Percentiles rank a stretch among this genome's conserved stretches.
phyloP scores from a whole-genome alignment of 2,797 vertebrate genomes.

The Protosalanx chinensis region DNA sequence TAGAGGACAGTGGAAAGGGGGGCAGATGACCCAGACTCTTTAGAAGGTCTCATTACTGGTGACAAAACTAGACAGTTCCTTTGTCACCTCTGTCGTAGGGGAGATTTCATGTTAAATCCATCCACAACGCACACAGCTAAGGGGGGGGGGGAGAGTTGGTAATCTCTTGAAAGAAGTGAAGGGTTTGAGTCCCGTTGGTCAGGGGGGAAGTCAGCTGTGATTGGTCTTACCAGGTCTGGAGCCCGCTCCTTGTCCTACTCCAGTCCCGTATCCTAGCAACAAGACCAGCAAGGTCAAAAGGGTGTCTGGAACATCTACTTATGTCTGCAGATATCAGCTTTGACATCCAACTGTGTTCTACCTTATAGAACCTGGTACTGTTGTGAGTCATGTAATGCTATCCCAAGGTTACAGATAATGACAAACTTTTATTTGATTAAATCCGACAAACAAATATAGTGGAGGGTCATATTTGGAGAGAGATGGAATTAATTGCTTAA shows the following conservation, averaged over 20 bases:
- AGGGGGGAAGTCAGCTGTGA: conserved; percentile 28
- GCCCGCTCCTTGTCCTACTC: conserved; percentile 50
- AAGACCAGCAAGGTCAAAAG: conserved; percentile 42
- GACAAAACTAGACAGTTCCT: too few species aligned
- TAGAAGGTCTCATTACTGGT: not conserved
- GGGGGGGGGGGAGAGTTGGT: not conserved
- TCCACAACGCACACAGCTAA: not conserved
- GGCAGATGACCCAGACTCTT: too few species aligned
- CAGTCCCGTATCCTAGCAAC: conserved; percentile 63
- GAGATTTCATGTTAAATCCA: not conserved
- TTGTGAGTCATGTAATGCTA: conserved; percentile 11
- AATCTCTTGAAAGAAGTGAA: not conserved
- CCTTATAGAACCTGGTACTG: conserved; percentile 34
- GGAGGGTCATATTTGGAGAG: not conserved
- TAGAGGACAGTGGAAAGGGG: too few species aligned
- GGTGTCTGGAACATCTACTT: conserved; percentile 10
- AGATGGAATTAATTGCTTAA: conserved; percentile 1
- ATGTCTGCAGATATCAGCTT: conserved; percentile 27
- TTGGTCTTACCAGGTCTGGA: conserved; percentile 63
- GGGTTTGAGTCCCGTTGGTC: conserved; percentile 58
- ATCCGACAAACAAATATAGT: conserved; percentile 29
- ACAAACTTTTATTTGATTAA: conserved; percentile 27
- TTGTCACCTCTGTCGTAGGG: too few species aligned
- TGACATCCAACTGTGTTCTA: not conserved
- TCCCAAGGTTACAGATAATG: conserved; percentile 26